Percentiles rank a stretch among this genome's conserved stretches.
Conservation (phyloP, 1,140 invertebrate genomes). For the Oncopeltus fasciatus region DNA sequence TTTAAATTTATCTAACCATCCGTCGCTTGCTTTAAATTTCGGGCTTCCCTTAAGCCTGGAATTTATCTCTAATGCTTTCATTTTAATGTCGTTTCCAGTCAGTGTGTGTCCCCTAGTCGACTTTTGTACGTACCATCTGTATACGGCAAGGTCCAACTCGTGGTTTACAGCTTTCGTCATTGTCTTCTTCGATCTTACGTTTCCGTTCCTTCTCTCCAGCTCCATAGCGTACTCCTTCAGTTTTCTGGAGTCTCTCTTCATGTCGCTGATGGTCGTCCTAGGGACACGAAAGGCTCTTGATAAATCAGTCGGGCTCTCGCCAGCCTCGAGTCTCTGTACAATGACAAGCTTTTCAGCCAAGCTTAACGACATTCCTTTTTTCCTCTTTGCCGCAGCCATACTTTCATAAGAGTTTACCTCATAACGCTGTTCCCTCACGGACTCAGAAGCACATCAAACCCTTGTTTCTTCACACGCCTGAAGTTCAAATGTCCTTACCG, state of each 20-base stretch:
- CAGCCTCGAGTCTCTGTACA: background rate
- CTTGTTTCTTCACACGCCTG: no score
- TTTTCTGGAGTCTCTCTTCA: background rate
- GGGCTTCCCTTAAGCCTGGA: background rate
- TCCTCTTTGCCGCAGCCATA: background rate
- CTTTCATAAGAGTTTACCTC: no score
- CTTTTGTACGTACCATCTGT: background rate
- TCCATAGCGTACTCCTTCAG: background rate
- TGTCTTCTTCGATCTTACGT: background rate
- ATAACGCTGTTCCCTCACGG: no score
- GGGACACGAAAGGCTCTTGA: background rate
- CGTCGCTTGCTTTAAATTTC: background rate
- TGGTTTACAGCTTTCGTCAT: background rate
- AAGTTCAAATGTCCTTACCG: no score
- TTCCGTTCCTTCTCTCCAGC: background rate
- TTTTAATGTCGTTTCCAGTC: background rate
- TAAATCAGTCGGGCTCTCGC: background rate
- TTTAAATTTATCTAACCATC: background rate
- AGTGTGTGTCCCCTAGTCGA: background rate
- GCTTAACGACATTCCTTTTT: background rate
- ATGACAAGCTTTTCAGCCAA: background rate
- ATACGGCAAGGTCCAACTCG: background rate
- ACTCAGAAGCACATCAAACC: no score
- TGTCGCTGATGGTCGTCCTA: background rate
- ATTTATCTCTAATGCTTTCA: background rate